phyloP scores from a whole-genome alignment of 2,113 vertebrate species.

The Aplodontia rufa region DNA sequence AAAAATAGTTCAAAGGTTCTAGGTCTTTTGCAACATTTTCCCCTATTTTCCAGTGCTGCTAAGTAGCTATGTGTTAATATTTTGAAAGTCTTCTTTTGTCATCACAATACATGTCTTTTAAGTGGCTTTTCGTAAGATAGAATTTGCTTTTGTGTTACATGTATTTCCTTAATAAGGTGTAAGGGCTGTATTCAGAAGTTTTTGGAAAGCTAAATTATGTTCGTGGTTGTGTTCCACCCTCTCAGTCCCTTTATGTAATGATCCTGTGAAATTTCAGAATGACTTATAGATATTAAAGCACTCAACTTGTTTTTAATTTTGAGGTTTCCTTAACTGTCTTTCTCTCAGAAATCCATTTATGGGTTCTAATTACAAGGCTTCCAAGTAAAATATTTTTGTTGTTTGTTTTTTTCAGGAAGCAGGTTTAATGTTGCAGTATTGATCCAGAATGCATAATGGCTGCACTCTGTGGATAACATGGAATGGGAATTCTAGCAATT shows the following conservation, averaged over 20 bases:
- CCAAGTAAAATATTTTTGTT: slow-evolving; percentile 39
- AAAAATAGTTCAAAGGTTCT: slow-evolving; percentile 31
- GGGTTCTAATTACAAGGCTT: slow-evolving; percentile 41
- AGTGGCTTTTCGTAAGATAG: slow-evolving; percentile 48
- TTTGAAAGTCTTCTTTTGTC: slow-evolving; percentile 9
- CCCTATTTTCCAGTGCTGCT: slow-evolving; percentile 21
- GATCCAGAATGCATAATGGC: too few relatives aligned
- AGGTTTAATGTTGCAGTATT: too few relatives aligned
- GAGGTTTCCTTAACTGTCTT: slow-evolving; percentile 4
- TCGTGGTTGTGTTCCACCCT: slow-evolving; percentile 29
- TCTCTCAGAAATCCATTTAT: slow-evolving; percentile 48
- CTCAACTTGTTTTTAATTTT: slow-evolving; percentile 53
- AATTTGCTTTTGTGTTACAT: slow-evolving; percentile 31
- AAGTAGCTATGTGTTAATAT: slow-evolving; percentile 8
- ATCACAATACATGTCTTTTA: slow-evolving; percentile 39
- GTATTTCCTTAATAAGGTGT: slow-evolving; percentile 51
- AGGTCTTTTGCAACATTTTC: not conserved
- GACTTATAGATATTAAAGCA: not conserved
- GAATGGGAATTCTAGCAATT: too few relatives aligned
- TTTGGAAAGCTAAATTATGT: slow-evolving; percentile 54
- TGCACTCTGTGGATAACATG: too few relatives aligned
- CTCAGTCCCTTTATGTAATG: slow-evolving; percentile 38
- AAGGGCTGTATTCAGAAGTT: not conserved
- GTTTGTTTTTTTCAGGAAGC: too few relatives aligned
- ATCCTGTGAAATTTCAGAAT: slow-evolving; percentile 41